Conservation (phyloP, 2,797 vertebrate genomes). For the Diplodus sargus region DNA sequence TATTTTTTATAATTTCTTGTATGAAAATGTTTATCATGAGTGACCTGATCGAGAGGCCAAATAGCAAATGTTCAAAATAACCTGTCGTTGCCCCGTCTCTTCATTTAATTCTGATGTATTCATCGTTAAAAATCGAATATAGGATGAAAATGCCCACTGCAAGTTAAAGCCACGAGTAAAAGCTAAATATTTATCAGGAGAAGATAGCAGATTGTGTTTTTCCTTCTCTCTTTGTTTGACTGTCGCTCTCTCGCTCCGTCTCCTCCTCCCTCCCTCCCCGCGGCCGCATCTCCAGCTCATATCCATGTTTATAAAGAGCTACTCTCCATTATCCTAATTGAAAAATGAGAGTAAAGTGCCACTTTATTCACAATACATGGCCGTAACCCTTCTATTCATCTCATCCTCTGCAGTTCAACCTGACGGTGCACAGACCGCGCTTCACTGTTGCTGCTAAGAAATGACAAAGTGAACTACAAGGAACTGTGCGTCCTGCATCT, state of each 20-base stretch:
- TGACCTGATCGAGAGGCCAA: background rate
- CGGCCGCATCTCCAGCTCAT: constrained; percentile 57
- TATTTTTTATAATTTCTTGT: background rate
- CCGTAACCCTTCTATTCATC: constrained; percentile 57
- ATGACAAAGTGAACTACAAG: constrained; percentile 15
- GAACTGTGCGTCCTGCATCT: background rate
- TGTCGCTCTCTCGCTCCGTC: constrained; percentile 11
- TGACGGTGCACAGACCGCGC: constrained; percentile 7
- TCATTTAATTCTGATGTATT: background rate
- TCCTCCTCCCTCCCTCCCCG: background rate
- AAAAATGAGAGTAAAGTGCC: constrained; percentile 75
- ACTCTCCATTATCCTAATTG: constrained; percentile 76
- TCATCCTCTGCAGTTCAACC: constrained; percentile 30
- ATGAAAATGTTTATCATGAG: background rate
- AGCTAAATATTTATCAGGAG: background rate
- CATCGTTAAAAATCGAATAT: too few species aligned
- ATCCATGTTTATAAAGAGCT: constrained; percentile 73
- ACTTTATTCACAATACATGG: constrained; percentile 66
- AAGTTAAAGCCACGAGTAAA: background rate
- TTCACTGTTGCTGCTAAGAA: background rate
- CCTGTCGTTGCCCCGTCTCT: background rate
- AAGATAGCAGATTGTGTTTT: background rate
- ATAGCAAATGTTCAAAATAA: background rate
- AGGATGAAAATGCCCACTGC: background rate
- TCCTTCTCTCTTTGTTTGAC: constrained; percentile 20